Conservation (phyloP, 1,140 invertebrate genomes). For the Cotesia vestalis region DNA sequence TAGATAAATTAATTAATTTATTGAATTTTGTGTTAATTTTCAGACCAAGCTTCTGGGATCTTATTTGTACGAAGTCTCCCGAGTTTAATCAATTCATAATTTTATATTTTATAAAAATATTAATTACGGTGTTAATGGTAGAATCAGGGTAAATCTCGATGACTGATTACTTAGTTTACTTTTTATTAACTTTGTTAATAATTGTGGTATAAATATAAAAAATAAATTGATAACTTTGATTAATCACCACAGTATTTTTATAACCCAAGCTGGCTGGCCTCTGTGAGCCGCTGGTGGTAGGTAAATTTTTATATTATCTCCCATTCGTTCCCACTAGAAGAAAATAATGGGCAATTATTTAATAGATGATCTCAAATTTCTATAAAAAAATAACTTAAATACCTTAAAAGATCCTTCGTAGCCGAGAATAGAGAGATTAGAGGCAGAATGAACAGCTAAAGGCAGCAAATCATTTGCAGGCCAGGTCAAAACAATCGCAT, state of each 20-base stretch:
- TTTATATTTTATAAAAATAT: background rate
- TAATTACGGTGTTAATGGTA: slow-evolving; percentile 1
- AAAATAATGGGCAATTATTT: slow-evolving; percentile 14
- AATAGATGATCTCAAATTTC: background rate
- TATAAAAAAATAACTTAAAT: slow-evolving; percentile 5
- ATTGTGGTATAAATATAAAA: background rate
- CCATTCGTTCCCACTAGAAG: slow-evolving; percentile 50
- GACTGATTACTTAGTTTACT: slow-evolving; percentile 23
- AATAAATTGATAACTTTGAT: slow-evolving; percentile 24
- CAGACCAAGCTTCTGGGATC: slow-evolving; percentile 88
- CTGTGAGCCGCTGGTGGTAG: slow-evolving; percentile 49
- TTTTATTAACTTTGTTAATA: slow-evolving; percentile 28
- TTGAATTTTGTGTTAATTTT: no score
- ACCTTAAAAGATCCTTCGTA: slow-evolving; percentile 11
- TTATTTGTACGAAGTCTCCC: slow-evolving; percentile 82
- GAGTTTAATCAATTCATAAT: slow-evolving; percentile 57
- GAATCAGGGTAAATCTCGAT: slow-evolving; percentile 21
- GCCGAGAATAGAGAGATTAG: slow-evolving; percentile 44
- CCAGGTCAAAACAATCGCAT: slow-evolving; percentile 76
- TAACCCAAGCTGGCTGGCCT: slow-evolving; percentile 59
- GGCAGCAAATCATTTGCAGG: slow-evolving; percentile 67
- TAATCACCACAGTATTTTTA: slow-evolving; percentile 44
- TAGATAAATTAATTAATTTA: slow-evolving; percentile 42
- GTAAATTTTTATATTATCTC: slow-evolving; percentile 39
- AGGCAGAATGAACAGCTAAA: slow-evolving; percentile 53